Evolutionary conservation across 2,888 invertebrate genomes (phyloP), one percentile per base, ranked within the genome.

Genomic region (Heliconius erato): DNA sequence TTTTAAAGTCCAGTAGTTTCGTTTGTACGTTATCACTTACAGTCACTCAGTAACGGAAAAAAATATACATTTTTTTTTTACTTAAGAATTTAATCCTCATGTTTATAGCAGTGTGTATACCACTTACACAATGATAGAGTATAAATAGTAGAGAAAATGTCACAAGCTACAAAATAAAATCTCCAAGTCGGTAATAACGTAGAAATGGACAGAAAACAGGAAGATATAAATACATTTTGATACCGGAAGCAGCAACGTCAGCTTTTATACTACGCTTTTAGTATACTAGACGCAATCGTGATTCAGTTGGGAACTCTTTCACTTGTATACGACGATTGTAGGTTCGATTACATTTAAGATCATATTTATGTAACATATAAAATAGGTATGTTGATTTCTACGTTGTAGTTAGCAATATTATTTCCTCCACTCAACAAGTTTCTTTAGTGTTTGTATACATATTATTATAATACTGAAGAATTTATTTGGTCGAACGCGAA

Each of bases 201-300:
- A 69, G 69, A 19, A 35, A 69, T 69, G 28, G 54, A 74, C 74
- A 54, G 74, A 54, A 74, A 74, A 74, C 74, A 74, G 74, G 74
- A 74, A 74, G 54, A n/a, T 49, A 54, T 74, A 74, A 74, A 74
- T 74, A 74, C 3, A 26, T 49, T 74, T 28, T 74, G 54, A 28
- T 74, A 74, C 32, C 54, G 74, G 74, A 74, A 74, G 32, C 11
- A 23, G 32, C 14, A 59, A 74, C 54, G 74, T 59, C 74, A 74
- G 32, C 32, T n/a, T 74, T 59, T 32, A n/a, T 23, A 16, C 23
- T n/a, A 12, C 26, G 59, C 23, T 59, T 26, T 32, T 59, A 74
- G 54, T 40, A 23, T 35, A 68, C 32, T 35, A n/a, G n/a, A 40
- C 3, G 35, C 23, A 23, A n/a, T 2, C 2, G n/a, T 40, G 11